Evolutionary conservation across 2,888 invertebrate species (phyloP), one percentile per base, ranked within the genome.

Genomic region (Scelioninae gen. 1): DNA sequence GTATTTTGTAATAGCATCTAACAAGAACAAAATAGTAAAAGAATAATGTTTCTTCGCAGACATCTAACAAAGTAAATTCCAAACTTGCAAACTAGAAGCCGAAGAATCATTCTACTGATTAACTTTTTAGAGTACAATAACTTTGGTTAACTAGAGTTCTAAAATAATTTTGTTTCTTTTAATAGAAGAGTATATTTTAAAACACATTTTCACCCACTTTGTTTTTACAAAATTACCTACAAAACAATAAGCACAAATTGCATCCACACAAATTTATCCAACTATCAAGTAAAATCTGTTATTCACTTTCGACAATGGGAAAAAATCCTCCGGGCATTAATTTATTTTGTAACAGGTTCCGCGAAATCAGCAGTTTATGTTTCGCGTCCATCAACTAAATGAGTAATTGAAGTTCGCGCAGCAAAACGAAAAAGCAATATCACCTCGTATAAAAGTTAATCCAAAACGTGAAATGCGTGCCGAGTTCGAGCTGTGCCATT

Each of bases 381-480:
- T 72, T 71, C 34, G 60, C 72, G 40, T 66, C 66, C 29, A 72
- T 79, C 72, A 80, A 74, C 23, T 62, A 74, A 80, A 80, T 74
- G 74, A 74, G 80, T 74, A 80, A 80, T 74, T 62, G 74, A 68
- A 74, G 60, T 16, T 38, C 38, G 13, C 31, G 10, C n/a, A 31
- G 62, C 58, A 62, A 80, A 68, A 62, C 45, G 74, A 68, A 74
- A 71, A 80, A 66, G 80, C 62, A 80, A 75, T 75, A 75, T 69
- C 80, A 56, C 68, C 74, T 69, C 75, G 62, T 68, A 72, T 78
- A 65, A 83, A 78, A 78, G 75, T 83, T 62, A 78, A 83, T 78
- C 75, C 78, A 60, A 63, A 74, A 77, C 78, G 82, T 77, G 78
- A 83, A 83, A 83, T 72, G 77, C 82, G 77, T 74, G 68, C 77